Conservation (phyloP, 2,113 vertebrate genomes). For the Casuarius casuarius region DNA sequence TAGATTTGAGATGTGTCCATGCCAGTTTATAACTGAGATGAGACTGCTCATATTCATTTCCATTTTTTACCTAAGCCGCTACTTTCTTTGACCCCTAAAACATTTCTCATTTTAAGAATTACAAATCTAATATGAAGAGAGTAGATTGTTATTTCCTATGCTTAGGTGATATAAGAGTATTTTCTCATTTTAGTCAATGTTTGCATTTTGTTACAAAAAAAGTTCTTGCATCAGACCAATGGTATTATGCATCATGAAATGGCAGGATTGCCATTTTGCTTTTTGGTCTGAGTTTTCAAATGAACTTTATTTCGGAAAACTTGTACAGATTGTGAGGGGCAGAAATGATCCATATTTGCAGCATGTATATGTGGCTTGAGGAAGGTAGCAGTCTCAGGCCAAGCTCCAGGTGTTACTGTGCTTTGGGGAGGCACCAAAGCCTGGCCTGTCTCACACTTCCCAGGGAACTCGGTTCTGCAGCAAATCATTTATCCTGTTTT, state of each 20-base stretch:
- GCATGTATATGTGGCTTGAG: neutral
- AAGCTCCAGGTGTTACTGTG: neutral
- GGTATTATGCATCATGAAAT: neutral
- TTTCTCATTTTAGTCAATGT: neutral
- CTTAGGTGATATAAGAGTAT: neutral
- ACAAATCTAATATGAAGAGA: neutral
- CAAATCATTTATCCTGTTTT: neutral
- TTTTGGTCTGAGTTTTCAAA: neutral
- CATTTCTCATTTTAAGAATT: neutral
- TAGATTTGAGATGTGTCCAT: neutral
- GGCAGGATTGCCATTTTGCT: accelerated
- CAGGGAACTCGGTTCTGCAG: neutral
- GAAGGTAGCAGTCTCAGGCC: neutral
- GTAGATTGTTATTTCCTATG: neutral
- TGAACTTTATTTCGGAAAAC: neutral
- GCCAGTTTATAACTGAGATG: neutral
- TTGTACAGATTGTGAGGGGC: neutral
- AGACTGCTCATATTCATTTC: neutral
- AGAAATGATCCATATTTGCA: neutral
- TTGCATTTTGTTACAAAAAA: neutral
- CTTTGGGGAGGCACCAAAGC: neutral
- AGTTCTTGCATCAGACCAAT: neutral
- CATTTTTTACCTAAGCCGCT: neutral
- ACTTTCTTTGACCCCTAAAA: neutral
- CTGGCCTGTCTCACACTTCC: neutral